Percentiles rank a stretch among this genome's conserved stretches.
Conservation (phyloP, 2,113 vertebrate species). For the Oxyura jamaicensis region DNA sequence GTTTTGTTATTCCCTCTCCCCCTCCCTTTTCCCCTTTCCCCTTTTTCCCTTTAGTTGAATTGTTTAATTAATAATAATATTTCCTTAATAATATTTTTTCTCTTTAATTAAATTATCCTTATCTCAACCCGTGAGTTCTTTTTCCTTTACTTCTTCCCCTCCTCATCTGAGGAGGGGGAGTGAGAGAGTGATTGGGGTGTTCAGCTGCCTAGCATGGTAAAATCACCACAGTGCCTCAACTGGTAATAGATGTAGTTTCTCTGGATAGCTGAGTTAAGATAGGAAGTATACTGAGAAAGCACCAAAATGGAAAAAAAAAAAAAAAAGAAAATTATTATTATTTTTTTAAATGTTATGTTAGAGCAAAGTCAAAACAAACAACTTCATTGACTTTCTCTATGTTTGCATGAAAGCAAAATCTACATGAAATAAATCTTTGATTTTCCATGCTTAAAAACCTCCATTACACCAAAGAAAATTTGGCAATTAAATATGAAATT, state of each 20-base stretch:
- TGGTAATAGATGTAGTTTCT: background rate
- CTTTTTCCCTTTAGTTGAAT: no score
- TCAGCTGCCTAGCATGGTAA: no score
- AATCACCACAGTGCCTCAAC: background rate
- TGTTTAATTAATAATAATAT: no score
- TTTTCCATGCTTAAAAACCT: background rate
- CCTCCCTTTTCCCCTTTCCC: no score
- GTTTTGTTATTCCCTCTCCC: no score
- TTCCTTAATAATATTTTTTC: no score
- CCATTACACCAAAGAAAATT: background rate
- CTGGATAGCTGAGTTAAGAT: background rate
- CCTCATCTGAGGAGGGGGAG: no score
- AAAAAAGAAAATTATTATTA: background rate
- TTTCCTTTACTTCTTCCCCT: no score
- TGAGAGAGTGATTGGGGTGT: no score
- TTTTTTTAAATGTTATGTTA: background rate
- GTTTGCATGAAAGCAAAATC: background rate
- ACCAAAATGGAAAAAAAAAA: no score
- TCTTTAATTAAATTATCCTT: no score
- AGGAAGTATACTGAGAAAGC: background rate
- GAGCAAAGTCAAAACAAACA: background rate
- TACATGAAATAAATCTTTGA: background rate
- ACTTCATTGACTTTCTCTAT: background rate
- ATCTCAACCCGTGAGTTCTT: no score
- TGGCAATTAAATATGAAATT: background rate